Evolutionary conservation across 2,888 invertebrate species (phyloP), one percentile per base, ranked within the genome.

Genomic region (Leucania comma): DNA sequence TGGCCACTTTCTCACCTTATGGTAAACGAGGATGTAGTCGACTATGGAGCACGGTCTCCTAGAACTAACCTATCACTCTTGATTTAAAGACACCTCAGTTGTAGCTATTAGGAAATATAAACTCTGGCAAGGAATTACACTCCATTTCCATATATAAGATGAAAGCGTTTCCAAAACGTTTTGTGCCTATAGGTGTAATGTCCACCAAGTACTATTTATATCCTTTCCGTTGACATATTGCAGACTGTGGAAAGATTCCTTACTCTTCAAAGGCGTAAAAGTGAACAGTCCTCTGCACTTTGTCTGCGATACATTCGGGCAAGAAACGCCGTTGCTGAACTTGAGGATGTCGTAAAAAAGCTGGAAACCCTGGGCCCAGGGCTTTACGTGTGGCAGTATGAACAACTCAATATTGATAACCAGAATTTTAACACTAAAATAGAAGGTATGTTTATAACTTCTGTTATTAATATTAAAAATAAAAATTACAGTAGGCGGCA

Each of bases 311-410:
- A 93, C 68, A 92, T 96, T 6, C 87, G 94, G 68, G 93, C 92
- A 1, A 90, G 95, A 69, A 96, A 96, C 62, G 94, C 94, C 0
- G 95, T 96, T 0, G 71, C 90, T 0, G 95, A 95, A 75, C 83
- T 95, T 10, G 95, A 96, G 64, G 86, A 88, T 14, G 84, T 93
- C 4, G 90, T 95, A 2, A 89, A 90, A 3, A 92, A 93, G 54
- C 86, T 96, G 56, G 96, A 96, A 81, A 92, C 84, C 68, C 81
- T 96, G 0, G 96, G 93, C 0, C 96, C 96, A 0, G 95, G 95
- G 3, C 90, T 96, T 0, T 94, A 94, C 59, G 95, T 96, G 0
- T 93, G 93, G 3, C 93, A 95, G 12, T 96, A 91, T 75, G 94
- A 96, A 76, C 95, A 95, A 73, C 90, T 96, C 4, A 76, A 90